phyloP scores from a whole-genome alignment of 2,113 vertebrate genomes.

The Cynopterus brachyotis region DNA sequence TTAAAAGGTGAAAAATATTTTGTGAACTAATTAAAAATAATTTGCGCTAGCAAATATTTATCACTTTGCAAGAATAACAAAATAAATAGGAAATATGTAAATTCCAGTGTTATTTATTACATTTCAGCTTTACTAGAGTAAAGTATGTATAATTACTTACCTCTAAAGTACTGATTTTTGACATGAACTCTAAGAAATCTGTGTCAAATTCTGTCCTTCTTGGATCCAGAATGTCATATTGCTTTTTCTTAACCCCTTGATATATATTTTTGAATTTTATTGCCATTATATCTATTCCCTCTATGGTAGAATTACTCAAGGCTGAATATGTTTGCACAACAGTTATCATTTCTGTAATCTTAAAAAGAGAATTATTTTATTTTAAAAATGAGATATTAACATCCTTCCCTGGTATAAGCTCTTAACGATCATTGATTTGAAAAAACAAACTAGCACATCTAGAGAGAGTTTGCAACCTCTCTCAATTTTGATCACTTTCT shows the following conservation, averaged over 20 bases:
- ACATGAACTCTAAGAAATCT: constrained; percentile 86
- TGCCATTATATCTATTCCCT: constrained; percentile 88
- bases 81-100: constrained; percentile 11
- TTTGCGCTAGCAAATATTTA: not conserved
- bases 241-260: constrained; percentile 86
- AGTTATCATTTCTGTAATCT: constrained; percentile 88
- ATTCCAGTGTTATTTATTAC: not conserved
- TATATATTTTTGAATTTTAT: constrained; percentile 86
- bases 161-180: constrained; percentile 86
- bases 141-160: constrained; percentile 71
- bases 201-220: constrained; percentile 86
- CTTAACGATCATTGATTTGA: not conserved
- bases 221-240: constrained; percentile 87
- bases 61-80: not conserved
- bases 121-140: not conserved
- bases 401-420: not conserved
- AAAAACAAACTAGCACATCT: not conserved
- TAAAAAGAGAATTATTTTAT: constrained; percentile 47
- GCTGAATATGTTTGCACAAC: constrained; percentile 83
- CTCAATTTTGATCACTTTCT: not conserved
- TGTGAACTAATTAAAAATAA: not conserved
- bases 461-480: not conserved
- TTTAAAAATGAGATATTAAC: not conserved
- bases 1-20: not conserved
- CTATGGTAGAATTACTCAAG: constrained; percentile 85